A percentile compares a stretch with the other conserved stretches of the same genome.
Evolutionary conservation across 2,888 invertebrate species (phyloP).

Genomic region (Germaria angustata): DNA sequence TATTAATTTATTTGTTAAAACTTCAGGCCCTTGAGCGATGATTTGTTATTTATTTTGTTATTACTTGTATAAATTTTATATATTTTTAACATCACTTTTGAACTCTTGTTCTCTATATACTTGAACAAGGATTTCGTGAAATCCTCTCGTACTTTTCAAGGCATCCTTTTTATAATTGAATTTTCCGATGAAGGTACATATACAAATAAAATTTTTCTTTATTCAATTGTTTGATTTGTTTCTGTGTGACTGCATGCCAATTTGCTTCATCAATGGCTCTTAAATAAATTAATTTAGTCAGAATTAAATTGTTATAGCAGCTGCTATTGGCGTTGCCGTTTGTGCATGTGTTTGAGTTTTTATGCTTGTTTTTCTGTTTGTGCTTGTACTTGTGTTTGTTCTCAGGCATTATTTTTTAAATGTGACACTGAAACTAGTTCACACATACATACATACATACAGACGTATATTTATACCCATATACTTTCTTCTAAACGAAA

Average conservation of each 20-base stretch:
- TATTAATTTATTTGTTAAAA: too few species aligned
- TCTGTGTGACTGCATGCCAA: not conserved
- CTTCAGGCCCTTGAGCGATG: too few species aligned
- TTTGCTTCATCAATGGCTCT: not conserved
- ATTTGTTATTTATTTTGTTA: too few species aligned
- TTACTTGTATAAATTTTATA: too few species aligned
- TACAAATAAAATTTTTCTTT: slow-evolving; percentile 11
- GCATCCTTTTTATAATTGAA: not conserved
- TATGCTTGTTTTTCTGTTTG: too few species aligned
- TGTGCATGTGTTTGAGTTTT: too few species aligned
- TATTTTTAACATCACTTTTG: too few species aligned
- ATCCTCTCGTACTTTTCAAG: not conserved
- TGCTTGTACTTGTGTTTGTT: not conserved
- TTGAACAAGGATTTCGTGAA: too few species aligned
- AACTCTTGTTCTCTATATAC: too few species aligned
- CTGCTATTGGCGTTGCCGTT: not conserved
- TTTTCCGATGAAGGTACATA: not conserved
- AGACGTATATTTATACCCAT: not conserved
- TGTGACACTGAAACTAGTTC: too few species aligned
- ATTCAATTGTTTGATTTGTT: not conserved
- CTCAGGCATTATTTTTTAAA: not conserved
- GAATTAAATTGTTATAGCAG: not conserved
- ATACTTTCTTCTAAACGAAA: not conserved
- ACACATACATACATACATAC: not conserved
- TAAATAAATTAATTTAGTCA: slow-evolving; percentile 1